Conservation (phyloP, 2,797 vertebrate species). For the Microctenopoma steveboyesi region DNA sequence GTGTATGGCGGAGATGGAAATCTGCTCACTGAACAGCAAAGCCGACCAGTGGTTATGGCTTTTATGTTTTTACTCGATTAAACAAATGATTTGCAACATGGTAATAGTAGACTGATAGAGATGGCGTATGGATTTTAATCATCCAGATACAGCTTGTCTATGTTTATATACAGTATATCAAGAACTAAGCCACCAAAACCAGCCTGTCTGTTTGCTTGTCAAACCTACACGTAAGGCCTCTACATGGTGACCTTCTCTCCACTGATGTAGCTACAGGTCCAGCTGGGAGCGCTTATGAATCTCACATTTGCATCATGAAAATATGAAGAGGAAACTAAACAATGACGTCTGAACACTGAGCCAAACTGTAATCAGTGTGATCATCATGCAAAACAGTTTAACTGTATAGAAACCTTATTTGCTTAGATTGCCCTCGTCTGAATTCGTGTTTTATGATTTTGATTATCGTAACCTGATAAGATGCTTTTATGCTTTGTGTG, state of each 20-base stretch:
- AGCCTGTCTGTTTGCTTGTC: not conserved
- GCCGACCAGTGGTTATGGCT: too few species aligned
- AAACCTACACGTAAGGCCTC: not conserved
- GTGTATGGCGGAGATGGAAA: slow-evolving; percentile 31
- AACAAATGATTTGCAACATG: not conserved
- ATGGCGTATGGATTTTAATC: not conserved
- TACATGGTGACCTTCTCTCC: not conserved
- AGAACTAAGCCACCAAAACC: not conserved
- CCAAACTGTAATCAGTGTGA: slow-evolving; percentile 9
- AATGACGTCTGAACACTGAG: not conserved
- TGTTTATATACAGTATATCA: not conserved
- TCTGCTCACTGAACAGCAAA: slow-evolving; percentile 16
- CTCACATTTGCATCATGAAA: slow-evolving; percentile 27
- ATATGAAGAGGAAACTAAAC: not conserved
- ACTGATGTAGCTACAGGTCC: not conserved
- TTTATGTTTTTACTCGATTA: not conserved
- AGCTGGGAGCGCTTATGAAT: not conserved
- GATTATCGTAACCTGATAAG: not conserved
- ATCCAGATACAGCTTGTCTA: not conserved
- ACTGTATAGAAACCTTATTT: slow-evolving; percentile 4
- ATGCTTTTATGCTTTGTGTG: not conserved
- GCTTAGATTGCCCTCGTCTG: not conserved
- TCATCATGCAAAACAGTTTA: not conserved
- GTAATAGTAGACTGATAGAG: not conserved
- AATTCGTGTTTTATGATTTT: not conserved